phyloP scores from a whole-genome alignment of 2,888 invertebrate species.

The Tortricodes alternella region DNA sequence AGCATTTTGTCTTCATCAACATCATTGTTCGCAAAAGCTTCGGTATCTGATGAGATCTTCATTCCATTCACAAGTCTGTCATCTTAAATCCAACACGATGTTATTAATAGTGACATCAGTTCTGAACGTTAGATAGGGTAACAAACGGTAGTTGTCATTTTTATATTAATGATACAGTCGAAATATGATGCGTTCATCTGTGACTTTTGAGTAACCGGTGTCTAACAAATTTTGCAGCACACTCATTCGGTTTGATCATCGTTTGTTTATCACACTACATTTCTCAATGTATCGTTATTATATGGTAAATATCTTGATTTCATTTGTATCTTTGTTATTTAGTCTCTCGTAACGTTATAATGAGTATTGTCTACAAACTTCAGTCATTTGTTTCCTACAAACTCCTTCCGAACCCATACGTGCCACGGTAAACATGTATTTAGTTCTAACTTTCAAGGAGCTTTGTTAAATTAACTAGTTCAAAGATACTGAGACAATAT shows the following conservation, averaged over 20 bases:
- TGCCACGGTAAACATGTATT: neutral
- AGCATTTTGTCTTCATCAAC: slow-evolving; percentile 4
- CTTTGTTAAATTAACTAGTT: slow-evolving; percentile 27
- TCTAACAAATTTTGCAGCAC: too few species aligned
- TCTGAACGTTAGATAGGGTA: slow-evolving; percentile 14
- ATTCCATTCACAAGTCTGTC: slow-evolving; percentile 7
- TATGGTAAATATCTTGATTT: too few species aligned
- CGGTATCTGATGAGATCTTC: slow-evolving; percentile 8
- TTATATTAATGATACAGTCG: neutral
- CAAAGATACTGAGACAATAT: slow-evolving; percentile 15
- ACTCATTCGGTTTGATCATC: too few species aligned
- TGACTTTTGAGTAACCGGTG: too few species aligned
- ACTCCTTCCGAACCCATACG: slow-evolving; percentile 24
- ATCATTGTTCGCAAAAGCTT: slow-evolving; percentile 20
- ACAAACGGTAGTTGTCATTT: slow-evolving; percentile 3
- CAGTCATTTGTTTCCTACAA: slow-evolving; percentile 33
- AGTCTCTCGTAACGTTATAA: neutral
- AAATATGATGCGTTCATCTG: neutral
- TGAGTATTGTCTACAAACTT: slow-evolving; percentile 35
- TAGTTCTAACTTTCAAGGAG: slow-evolving; percentile 22
- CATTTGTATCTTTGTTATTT: slow-evolving; percentile 3
- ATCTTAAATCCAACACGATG: slow-evolving; percentile 16
- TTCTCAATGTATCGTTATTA: too few species aligned
- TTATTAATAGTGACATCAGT: slow-evolving; percentile 5
- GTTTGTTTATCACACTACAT: too few species aligned